These are phyloP conservation scores for Drosophila ananassae DNA, from an alignment of 1,140 invertebrate genomes.

Conservation along the genomic window DNA sequence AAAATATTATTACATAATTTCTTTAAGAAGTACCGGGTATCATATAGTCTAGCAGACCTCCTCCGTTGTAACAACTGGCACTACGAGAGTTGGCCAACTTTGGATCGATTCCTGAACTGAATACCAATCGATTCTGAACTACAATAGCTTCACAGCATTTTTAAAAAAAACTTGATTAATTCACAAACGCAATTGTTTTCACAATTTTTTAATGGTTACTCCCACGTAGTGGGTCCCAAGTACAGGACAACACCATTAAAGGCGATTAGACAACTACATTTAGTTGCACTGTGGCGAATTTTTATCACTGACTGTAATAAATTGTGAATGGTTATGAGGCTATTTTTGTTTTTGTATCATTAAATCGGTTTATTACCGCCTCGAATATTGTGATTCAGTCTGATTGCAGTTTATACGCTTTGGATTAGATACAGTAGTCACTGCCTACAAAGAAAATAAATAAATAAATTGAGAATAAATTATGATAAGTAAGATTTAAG, in stretches of 20 bases:
- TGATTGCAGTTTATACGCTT: slow-evolving; percentile 8
- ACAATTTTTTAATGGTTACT: neutral
- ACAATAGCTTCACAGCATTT: neutral
- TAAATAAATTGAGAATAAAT: no score
- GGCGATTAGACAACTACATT: neutral
- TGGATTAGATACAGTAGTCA: slow-evolving; percentile 6
- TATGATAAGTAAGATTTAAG: no score
- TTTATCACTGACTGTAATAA: slow-evolving; percentile 30
- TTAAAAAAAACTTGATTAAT: neutral
- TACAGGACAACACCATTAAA: slow-evolving; percentile 3
- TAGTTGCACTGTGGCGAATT: slow-evolving; percentile 12
- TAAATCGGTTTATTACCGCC: slow-evolving; percentile 38
- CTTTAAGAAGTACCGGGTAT: no score
- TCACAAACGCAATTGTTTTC: neutral
- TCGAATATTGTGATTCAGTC: slow-evolving; percentile 30
- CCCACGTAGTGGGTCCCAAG: neutral
- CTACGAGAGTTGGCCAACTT: slow-evolving; percentile 30
- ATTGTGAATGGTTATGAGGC: slow-evolving; percentile 18
- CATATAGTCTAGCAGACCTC: no score
- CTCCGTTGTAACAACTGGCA: neutral
- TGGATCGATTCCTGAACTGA: slow-evolving; percentile 1
- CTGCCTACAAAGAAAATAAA: neutral
- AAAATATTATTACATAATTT: neutral
- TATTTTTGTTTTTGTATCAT: slow-evolving; percentile 17
- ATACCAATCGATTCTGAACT: slow-evolving; percentile 2